Conservation (phyloP, 2,797 vertebrate genomes). For the Hapalemur alaotrensis region DNA sequence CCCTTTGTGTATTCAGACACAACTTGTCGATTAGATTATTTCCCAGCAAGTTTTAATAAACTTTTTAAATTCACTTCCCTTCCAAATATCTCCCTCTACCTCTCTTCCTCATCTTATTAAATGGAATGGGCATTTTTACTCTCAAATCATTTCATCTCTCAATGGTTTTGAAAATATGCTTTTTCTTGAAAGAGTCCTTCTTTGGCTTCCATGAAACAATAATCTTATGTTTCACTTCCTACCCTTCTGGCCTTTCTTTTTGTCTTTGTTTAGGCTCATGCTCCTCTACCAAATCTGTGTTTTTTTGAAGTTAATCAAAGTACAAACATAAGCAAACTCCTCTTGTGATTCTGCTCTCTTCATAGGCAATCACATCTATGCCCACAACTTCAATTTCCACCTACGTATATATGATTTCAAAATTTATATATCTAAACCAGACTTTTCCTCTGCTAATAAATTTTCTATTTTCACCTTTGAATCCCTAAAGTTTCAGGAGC, state of each 20-base stretch:
- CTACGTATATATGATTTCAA: neutral
- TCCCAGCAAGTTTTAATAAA: neutral
- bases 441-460: neutral
- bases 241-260: neutral
- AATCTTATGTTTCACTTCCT: neutral
- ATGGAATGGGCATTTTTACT: neutral
- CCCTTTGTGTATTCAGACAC: neutral
- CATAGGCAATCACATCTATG: neutral
- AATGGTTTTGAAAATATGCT: neutral
- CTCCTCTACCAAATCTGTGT: neutral
- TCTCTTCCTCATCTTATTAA: neutral
- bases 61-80: neutral
- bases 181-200: neutral
- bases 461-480: constrained; percentile 21
- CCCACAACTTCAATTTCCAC: neutral
- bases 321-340: neutral
- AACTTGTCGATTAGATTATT: neutral
- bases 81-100: neutral
- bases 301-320: neutral
- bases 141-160: neutral
- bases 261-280: neutral
- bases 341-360: neutral
- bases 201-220: neutral
- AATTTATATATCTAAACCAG: neutral
- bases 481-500: neutral